Evolutionary conservation across 2,113 vertebrate species (phyloP).

Genomic region (Osmerus eperlanus): DNA sequence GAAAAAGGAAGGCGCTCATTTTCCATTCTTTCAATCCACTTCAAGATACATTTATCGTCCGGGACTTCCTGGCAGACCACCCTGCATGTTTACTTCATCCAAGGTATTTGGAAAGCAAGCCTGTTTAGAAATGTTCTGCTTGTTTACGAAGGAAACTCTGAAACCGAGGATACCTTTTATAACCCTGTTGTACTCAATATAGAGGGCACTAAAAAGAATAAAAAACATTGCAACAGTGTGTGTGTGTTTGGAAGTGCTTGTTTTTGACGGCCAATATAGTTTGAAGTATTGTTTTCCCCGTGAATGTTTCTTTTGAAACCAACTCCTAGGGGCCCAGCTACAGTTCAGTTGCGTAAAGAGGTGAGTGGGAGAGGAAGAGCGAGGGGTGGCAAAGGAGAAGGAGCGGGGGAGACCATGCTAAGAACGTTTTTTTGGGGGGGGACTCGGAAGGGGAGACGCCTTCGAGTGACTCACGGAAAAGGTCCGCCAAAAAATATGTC

Average conservation of each 20-base stretch:
- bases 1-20: too few relatives aligned
- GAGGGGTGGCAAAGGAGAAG: background rate
- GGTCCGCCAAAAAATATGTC: background rate
- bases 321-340: too few relatives aligned
- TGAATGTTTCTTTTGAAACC: too few relatives aligned
- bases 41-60: background rate
- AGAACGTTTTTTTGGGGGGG: too few relatives aligned
- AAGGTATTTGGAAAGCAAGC: background rate
- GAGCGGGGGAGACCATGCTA: background rate
- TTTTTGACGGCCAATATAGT: background rate
- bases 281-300: too few relatives aligned
- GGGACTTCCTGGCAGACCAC: background rate
- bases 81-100: background rate
- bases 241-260: background rate
- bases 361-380: background rate
- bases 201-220: background rate
- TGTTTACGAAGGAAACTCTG: background rate
- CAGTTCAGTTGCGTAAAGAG: background rate
- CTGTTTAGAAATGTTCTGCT: background rate
- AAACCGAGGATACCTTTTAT: background rate
- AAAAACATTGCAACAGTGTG: background rate
- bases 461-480: too few relatives aligned
- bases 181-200: background rate
- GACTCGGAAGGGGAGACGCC: background rate
- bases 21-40: background rate